These are phyloP conservation scores for Lamprotornis superbus DNA, from an alignment of 2,113 vertebrate genomes.

Conservation along the genomic window DNA sequence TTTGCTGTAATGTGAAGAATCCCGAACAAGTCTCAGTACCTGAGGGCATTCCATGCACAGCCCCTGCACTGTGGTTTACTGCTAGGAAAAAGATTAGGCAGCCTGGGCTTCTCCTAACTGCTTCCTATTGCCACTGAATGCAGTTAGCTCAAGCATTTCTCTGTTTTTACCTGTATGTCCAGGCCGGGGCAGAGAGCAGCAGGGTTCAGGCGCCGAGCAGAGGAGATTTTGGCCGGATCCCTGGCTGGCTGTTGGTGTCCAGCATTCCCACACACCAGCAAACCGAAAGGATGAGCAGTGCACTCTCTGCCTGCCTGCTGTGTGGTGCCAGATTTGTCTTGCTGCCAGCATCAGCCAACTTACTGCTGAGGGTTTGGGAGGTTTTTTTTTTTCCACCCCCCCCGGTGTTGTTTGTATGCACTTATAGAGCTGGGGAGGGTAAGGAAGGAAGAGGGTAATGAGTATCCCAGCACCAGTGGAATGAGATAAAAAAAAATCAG, in stretches of 20 bases:
- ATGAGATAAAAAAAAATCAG: background rate
- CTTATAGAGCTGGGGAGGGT: conserved; percentile 36
- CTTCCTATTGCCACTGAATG: background rate
- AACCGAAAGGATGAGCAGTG: conserved; percentile 69
- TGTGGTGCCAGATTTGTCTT: conserved; percentile 78
- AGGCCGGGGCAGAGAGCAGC: conserved; percentile 9
- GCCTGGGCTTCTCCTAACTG: conserved; percentile 11
- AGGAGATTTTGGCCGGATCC: conserved; percentile 24
- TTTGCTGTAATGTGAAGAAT: background rate
- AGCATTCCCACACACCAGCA: conserved; percentile 75
- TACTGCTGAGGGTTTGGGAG: conserved; percentile 60
- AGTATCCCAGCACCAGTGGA: background rate
- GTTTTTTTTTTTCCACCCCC: accelerated
- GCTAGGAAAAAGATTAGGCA: background rate
- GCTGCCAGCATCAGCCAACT: conserved; percentile 79
- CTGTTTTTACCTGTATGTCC: conserved; percentile 71
- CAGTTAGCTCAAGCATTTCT: background rate
- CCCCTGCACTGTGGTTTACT: background rate
- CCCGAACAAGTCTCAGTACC: background rate
- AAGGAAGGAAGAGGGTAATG: conserved; percentile 12
- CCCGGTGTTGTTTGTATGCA: conserved; percentile 1
- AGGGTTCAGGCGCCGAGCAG: background rate
- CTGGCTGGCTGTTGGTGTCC: conserved; percentile 63
- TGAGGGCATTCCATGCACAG: conserved; percentile 1
- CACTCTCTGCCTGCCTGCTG: conserved; percentile 67